phyloP scores from a whole-genome alignment of 2,113 vertebrate species.

The Indicator maculatus region DNA sequence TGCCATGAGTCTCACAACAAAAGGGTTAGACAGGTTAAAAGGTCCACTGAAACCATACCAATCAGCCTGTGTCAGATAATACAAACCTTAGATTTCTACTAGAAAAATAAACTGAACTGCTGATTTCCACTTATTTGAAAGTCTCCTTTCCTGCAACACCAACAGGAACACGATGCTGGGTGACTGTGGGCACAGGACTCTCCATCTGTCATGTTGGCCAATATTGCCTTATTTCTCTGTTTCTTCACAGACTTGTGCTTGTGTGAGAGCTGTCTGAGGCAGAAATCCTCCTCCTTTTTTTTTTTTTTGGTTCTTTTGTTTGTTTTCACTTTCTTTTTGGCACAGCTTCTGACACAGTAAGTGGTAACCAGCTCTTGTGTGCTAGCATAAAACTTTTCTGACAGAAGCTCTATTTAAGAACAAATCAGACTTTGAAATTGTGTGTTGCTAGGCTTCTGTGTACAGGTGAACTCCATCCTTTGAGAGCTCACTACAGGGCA shows the following conservation, averaged over 20 bases:
- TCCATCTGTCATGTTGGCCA: neutral
- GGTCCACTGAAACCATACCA: neutral
- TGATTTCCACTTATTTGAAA: neutral
- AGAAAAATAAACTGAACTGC: neutral
- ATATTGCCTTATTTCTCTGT: neutral
- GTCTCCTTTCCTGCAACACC: neutral
- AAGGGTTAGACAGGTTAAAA: neutral
- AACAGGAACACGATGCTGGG: neutral
- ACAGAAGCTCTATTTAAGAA: neutral
- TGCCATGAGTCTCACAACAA: neutral
- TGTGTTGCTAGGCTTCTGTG: neutral
- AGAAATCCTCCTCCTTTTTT: neutral
- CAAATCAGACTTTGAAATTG: neutral
- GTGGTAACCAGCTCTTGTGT: neutral
- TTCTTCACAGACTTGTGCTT: neutral
- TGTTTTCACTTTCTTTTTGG: neutral
- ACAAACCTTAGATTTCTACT: neutral
- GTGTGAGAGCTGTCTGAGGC: neutral
- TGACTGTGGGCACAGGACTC: neutral
- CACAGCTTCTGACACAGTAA: neutral
- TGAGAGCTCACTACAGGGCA: neutral
- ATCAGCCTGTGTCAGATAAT: neutral
- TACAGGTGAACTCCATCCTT: neutral
- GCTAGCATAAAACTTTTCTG: neutral
- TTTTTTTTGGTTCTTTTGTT: too few species aligned